Conservation (phyloP, 2,113 vertebrate genomes). For the Taurulus bubalis region DNA sequence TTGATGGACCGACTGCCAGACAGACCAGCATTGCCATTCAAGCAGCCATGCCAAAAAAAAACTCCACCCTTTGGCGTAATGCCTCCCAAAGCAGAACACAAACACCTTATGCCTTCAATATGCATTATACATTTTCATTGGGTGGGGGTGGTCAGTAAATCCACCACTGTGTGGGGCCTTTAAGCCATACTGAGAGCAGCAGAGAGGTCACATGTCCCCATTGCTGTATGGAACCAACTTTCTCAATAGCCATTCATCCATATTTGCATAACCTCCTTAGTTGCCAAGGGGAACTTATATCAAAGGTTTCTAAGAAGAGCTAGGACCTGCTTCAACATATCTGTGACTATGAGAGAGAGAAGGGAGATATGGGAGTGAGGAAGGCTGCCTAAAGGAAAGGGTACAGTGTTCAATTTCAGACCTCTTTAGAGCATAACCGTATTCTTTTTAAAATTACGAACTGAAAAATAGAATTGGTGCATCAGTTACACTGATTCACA, state of each 20-base stretch:
- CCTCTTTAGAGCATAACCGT: background rate
- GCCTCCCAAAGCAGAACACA: conserved; percentile 20
- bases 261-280: conserved; percentile 65
- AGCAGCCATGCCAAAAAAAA: background rate
- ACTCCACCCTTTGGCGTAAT: conserved; percentile 14
- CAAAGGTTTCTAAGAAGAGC: conserved; percentile 60
- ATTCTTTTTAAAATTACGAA: background rate
- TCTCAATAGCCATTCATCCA: conserved; percentile 35
- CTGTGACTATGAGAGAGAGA: conserved; percentile 32
- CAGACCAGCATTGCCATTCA: background rate
- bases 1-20: background rate
- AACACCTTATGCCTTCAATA: conserved; percentile 28
- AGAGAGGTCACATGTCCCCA: conserved; percentile 43
- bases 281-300: conserved; percentile 44
- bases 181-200: conserved; percentile 34
- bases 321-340: conserved; percentile 19
- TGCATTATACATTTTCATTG: conserved; percentile 30
- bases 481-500: conserved; percentile 9
- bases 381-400: background rate
- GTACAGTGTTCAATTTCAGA: background rate
- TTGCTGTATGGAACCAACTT: conserved; percentile 13
- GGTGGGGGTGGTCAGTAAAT: conserved; percentile 2
- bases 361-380: no score
- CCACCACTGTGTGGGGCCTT: conserved; percentile 19
- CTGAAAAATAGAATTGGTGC: background rate